Evolutionary conservation across 35 echinoderm and acorn worm genomes (phyloP).

Genomic region (Apostichopus parvimensis): DNA sequence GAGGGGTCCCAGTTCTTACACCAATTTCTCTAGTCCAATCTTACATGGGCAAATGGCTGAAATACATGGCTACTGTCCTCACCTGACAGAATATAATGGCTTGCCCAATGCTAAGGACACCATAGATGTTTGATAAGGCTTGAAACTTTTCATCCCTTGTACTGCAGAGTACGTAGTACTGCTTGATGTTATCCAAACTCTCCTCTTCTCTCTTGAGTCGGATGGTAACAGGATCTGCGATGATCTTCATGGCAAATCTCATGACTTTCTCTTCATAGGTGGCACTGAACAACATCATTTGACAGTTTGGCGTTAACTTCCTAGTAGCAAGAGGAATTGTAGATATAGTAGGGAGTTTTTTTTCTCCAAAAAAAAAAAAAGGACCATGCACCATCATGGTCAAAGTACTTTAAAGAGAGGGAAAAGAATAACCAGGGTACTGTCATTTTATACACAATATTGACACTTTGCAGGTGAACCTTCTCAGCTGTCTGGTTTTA

Average conservation of each 20-base stretch:
- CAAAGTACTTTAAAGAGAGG: no score
- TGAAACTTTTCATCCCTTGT: slow-evolving; percentile 91
- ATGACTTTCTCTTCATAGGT: slow-evolving; percentile 97
- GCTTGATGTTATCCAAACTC: slow-evolving; percentile 92
- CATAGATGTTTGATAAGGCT: slow-evolving; percentile 92
- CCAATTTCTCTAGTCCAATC: no score
- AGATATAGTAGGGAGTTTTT: no score
- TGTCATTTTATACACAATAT: no score
- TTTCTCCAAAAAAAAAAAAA: no score
- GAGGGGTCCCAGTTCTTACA: no score
- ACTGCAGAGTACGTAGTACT: slow-evolving; percentile 85
- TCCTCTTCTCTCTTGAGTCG: slow-evolving; percentile 89
- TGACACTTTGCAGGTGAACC: no score
- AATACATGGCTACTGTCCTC: neutral
- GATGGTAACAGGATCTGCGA: slow-evolving; percentile 82
- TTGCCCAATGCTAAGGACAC: slow-evolving; percentile 86
- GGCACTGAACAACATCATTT: slow-evolving; percentile 99
- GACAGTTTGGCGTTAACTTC: slow-evolving; percentile 73
- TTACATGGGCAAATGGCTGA: no score
- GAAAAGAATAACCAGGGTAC: no score
- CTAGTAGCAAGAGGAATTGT: slow-evolving; percentile 19
- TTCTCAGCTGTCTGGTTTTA: no score
- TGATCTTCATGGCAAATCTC: slow-evolving; percentile 83
- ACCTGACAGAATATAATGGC: slow-evolving; percentile 99
- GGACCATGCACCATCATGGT: no score